Evolutionary conservation across 2,113 vertebrate species (phyloP).

Genomic region (Sula dactylatra): DNA sequence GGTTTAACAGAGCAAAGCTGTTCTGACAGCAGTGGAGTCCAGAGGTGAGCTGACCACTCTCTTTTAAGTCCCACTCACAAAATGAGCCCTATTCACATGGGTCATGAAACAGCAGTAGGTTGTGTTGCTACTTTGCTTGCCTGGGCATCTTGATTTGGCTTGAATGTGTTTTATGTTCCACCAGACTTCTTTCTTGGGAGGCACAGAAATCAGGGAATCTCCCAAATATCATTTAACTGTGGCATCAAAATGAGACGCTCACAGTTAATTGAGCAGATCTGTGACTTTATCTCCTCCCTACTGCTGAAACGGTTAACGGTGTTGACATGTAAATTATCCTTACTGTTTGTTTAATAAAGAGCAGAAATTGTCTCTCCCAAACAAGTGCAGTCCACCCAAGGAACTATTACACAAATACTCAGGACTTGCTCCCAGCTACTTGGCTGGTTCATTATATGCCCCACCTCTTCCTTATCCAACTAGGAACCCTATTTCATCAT

Average conservation of each 20-base stretch:
- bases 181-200: neutral
- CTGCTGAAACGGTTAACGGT: conserved; percentile 34
- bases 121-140: neutral
- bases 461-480: conserved; percentile 32
- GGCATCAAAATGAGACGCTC: conserved; percentile 14
- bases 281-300: neutral
- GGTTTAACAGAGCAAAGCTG: neutral
- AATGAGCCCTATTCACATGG: neutral
- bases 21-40: neutral
- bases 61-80: neutral
- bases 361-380: neutral
- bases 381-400: conserved; percentile 19
- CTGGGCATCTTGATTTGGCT: neutral
- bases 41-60: neutral
- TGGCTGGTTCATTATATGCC: conserved; percentile 5
- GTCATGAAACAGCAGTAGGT: neutral
- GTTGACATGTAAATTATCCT: conserved; percentile 40
- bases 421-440: conserved; percentile 10
- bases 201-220: neutral
- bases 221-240: neutral
- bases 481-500: conserved; percentile 19
- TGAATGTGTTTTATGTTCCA: neutral
- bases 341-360: conserved; percentile 12
- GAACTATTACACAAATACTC: conserved; percentile 17
- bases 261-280: neutral